Conservation (phyloP, 2,113 vertebrate species). For the Phylloscopus whistleri region DNA sequence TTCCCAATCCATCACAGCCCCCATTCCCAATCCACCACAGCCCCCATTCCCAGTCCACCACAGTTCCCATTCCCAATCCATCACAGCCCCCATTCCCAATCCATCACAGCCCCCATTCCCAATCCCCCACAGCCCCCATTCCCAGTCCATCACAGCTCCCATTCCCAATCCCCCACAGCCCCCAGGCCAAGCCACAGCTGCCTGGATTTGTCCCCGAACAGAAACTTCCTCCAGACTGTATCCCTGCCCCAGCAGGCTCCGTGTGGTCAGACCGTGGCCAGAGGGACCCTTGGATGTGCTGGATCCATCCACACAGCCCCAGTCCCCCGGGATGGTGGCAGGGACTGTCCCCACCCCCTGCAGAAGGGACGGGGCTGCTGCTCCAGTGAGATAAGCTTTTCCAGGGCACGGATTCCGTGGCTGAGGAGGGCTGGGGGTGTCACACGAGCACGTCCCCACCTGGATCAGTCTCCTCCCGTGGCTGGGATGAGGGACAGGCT, state of each 20-base stretch:
- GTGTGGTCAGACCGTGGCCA: accelerated
- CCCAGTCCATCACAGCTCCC: background rate
- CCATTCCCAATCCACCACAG: too few species aligned
- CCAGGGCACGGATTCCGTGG: accelerated
- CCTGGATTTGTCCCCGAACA: background rate
- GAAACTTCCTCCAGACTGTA: background rate
- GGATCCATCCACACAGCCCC: background rate
- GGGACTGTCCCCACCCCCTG: background rate
- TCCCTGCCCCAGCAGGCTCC: background rate
- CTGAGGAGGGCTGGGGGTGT: background rate
- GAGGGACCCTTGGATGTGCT: background rate
- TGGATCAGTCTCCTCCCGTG: accelerated
- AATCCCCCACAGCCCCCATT: background rate
- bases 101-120: background rate
- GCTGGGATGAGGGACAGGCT: accelerated
- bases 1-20: background rate
- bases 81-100: background rate
- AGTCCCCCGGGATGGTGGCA: accelerated
- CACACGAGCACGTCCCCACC: accelerated
- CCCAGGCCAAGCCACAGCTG: background rate
- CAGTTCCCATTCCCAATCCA: background rate
- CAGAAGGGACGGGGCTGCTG: background rate
- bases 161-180: background rate
- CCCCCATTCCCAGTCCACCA: too few species aligned
- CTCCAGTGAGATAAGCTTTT: background rate